Evolutionary conservation across 2,113 vertebrate genomes (phyloP), one percentile per base, ranked within the genome.

Genomic region (Ancistrus triradiatus): DNA sequence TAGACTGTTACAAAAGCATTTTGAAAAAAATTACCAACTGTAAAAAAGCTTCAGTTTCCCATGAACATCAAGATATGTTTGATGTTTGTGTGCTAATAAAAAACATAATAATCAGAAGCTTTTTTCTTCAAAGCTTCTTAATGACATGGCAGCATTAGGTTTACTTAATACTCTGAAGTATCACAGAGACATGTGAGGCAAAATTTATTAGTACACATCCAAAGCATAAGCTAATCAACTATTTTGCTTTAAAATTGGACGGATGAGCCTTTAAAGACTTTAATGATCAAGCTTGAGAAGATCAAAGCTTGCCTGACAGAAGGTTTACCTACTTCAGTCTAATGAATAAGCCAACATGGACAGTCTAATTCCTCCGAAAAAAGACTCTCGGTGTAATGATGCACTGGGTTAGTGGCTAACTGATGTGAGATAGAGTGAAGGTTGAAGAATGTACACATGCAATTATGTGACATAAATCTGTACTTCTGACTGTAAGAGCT

Each of bases 251-350:
- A 31, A 4, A 74, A 76, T 67, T 14, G 18, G 70, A 44, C 71
- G 65, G 76, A 70, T 77, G 68, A 78, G 75, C 60, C 68, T 80
- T 83, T 78, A 70, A 77, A 74, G 66, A 69, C 68, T 82, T 82
- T 83, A 81, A 81, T 77, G 73, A 68, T 64, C 74, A 70, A 67
- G 76, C 65, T 53, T 37, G 49, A 55, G 63, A 35, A 73, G 72
- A 79, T 77, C 73, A 79, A 78, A 82, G 63, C 69, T 68, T 79
- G 68, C 57, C 58, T 44, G 43, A 10, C 47, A 69, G 76, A 73
- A 63, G 6, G 38, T 58, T 21, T 50, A 17, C 38, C 48, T 46
- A 44, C 38, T 72, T 21, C 70, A 47, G 27, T 19, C 19, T 28
- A 22, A 46, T 66, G 59, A 69, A 72, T 63, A 66, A 67, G 58